Evolutionary conservation across 1,140 invertebrate genomes (phyloP), one percentile per base, ranked within the genome.

Genomic region (Belonocnema kinseyi): DNA sequence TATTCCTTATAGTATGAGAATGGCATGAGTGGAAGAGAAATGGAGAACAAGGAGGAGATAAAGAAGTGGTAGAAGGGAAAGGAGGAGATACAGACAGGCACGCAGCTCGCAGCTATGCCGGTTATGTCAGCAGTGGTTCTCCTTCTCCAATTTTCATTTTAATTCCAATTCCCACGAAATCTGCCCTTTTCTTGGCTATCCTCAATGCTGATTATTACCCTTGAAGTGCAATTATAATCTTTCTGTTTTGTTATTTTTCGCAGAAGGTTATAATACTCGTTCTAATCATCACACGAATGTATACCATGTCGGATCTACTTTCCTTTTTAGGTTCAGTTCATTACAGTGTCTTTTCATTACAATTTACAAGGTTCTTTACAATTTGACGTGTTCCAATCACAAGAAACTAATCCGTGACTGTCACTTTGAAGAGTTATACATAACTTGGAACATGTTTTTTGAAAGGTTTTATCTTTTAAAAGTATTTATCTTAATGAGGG

Each of bases 121-220:
- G 83, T 85, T 86, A 85, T 87, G 83, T 81, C 51, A 75, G 75
- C 86, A 87, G 86, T 87, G 86, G 84, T 83, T 80, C 82, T 82
- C 78, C 58, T 26, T 56, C 73, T 83, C 74, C 78, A 46, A 46
- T 46, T 46, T 46, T 46, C 82, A 82, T 76, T 82, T 77, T 51
- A 26, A 14, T 52, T 70, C 19, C 74, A 26, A 40, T 72, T 50
- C 50, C 33, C 73, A 54, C 16, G 53, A 56, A 73, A 70, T 52
- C 51, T 12, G 51, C 26, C 46, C 72, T 26, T 61, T 72, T 72
- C 14, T 72, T 73, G 6, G 2, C 21, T 17, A 54, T 50, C n/a
- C 14, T 46, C 52, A 50, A 50, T n/a, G 14, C 54, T 72, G 50
- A 54, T 73, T 72, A 19, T 58, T 54, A 72, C 26, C 51, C 70